These are phyloP conservation scores for Neoaliturus tenellus DNA, from an alignment of 2,888 invertebrate species.

Conservation along the genomic window DNA sequence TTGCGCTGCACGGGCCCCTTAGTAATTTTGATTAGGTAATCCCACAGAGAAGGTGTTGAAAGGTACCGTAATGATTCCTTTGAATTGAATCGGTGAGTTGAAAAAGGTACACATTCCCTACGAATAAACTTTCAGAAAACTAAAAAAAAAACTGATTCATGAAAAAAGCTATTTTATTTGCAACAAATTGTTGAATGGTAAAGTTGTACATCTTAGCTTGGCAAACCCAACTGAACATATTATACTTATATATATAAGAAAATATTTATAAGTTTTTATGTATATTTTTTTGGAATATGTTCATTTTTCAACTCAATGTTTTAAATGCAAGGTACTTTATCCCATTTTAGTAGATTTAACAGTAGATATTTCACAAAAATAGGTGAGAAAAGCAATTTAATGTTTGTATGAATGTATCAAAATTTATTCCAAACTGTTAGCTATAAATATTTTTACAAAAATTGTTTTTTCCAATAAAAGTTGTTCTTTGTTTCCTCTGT, in stretches of 20 bases:
- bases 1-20: too few relatives aligned
- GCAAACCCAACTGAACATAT: background rate
- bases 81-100: background rate
- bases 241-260: background rate
- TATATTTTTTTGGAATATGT: background rate
- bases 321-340: background rate
- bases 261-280: background rate
- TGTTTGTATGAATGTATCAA: background rate
- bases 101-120: background rate
- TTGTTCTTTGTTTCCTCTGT: background rate
- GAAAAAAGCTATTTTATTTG: background rate
- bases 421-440: background rate
- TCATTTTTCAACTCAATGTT: background rate
- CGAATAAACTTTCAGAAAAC: background rate
- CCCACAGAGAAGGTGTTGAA: too few relatives aligned
- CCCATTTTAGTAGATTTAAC: background rate
- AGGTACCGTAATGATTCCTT: too few relatives aligned
- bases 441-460: background rate
- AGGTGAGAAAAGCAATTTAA: background rate
- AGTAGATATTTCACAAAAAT: background rate
- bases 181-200: background rate
- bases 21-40: too few relatives aligned
- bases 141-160: background rate
- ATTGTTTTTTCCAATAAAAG: background rate
- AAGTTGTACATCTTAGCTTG: background rate